These are phyloP conservation scores for Triplophysa yarkandensis DNA, from an alignment of 2,797 vertebrate genomes.

Conservation along the genomic window DNA sequence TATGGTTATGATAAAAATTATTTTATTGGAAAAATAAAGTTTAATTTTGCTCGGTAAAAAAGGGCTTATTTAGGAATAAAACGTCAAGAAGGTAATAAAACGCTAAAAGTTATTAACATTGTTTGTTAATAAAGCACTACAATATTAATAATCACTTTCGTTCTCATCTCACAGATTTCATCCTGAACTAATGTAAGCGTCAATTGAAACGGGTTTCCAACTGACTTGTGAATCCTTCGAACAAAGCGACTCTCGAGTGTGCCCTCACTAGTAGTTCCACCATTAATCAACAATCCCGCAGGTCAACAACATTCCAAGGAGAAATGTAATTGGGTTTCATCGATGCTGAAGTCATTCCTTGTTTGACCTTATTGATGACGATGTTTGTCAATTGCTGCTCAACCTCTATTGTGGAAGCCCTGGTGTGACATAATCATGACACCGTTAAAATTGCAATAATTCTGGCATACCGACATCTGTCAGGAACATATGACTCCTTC, in stretches of 20 bases:
- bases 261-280: background rate
- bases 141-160: background rate
- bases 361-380: conserved; percentile 31
- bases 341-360: conserved; percentile 22
- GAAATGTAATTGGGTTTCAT: conserved; percentile 34
- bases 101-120: background rate
- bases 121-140: background rate
- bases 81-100: background rate
- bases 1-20: too few species aligned
- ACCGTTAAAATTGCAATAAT: background rate
- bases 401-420: background rate
- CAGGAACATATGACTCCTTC: background rate
- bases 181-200: background rate
- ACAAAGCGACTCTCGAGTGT: background rate
- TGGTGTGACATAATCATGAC: conserved; percentile 1
- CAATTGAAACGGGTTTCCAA: background rate
- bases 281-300: conserved; percentile 12
- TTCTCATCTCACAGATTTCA: background rate
- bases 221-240: background rate
- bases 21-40: background rate
- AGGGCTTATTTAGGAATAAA: background rate
- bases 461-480: background rate
- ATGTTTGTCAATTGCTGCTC: conserved; percentile 17
- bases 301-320: conserved; percentile 37
- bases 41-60: too few species aligned